Evolutionary conservation across 2,797 vertebrate genomes (phyloP).

Genomic region (Sebastes oblongus): DNA sequence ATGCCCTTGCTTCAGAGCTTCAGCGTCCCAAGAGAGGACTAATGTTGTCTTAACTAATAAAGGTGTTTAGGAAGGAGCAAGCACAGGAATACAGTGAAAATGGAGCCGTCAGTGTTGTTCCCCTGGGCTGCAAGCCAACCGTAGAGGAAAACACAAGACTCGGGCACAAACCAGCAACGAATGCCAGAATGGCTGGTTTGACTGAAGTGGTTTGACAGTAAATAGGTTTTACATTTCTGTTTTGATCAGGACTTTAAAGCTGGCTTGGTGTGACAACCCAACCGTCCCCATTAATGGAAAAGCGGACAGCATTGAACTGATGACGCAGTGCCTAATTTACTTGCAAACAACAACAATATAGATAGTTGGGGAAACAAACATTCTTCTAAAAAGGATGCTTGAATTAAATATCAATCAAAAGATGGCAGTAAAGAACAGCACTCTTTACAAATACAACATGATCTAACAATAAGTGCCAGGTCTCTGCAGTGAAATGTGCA

Average conservation of each 20-base stretch:
- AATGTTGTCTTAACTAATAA: constrained; percentile 69
- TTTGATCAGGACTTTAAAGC: constrained; percentile 6
- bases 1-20: constrained; percentile 42
- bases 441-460: not conserved
- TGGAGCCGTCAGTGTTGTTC: constrained; percentile 49
- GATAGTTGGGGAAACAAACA: not conserved
- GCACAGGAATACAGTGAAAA: constrained; percentile 40
- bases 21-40: constrained; percentile 45
- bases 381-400: not conserved
- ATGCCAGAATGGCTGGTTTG: not conserved
- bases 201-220: constrained; percentile 1
- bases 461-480: not conserved
- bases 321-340: not conserved
- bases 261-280: not conserved
- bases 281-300: not conserved
- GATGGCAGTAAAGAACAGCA: not conserved
- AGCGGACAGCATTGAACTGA: not conserved
- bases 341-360: not conserved
- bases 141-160: constrained; percentile 43
- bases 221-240: constrained; percentile 11
- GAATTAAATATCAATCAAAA: not conserved
- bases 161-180: not conserved
- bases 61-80: constrained; percentile 51
- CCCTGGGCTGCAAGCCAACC: constrained; percentile 48
- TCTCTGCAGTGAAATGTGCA: not conserved